Base-by-base conservation (phyloP, 2,888 invertebrate genomes). In the Drosophila greeni region DNA sequence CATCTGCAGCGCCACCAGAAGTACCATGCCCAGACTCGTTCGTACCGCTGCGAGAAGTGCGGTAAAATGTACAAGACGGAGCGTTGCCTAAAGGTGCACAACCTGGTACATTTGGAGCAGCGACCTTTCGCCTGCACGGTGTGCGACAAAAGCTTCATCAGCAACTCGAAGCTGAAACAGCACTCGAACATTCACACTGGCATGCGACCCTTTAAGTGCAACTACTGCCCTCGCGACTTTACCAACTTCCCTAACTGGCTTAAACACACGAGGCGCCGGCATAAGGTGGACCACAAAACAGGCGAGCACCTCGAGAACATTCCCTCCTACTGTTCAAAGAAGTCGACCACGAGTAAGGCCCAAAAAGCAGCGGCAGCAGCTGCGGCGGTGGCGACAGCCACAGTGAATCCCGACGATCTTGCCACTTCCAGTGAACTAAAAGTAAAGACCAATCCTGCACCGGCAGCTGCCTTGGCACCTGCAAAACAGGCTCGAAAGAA, bases 171-270 rank as follows among this genome's bases (percentile, higher is more conserved):
- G 78, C 84, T 91, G 24, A 91, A 91, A 85, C 91, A 91, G 85
- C 92, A 92, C 79, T 90, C 90, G 60, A 91, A 92, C 73, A 91
- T 91, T 56, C 92, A 92, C 73, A 91, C 91, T 0, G 91, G 87
- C 5, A 90, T 90, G 78, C 86, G 91, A 7, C 91, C 92, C 0
- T 91, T 90, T 72, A 90, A 90, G 67, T 92, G 92, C 78, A 91
- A 91, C 72, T 91, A 91, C 77, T 92, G 92, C 75, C 90, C 91
- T 42, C 89, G 91, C 1, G 90, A 91, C 59, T 92, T 91, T 74
- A 91, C 91, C 12, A 91, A 91, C 75, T 91, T 91, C 75, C 91
- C 91, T 12, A 92, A 92, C 76, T 91, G 91, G 90, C 82, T 91
- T 43, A 92, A 92, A 76, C 92, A 92, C 68, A 91, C 90, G 0